A percentile compares a stretch with the other conserved stretches of the same genome.
phyloP scores from a whole-genome alignment of 1,140 invertebrate genomes.

The Saccostrea glomerata region DNA sequence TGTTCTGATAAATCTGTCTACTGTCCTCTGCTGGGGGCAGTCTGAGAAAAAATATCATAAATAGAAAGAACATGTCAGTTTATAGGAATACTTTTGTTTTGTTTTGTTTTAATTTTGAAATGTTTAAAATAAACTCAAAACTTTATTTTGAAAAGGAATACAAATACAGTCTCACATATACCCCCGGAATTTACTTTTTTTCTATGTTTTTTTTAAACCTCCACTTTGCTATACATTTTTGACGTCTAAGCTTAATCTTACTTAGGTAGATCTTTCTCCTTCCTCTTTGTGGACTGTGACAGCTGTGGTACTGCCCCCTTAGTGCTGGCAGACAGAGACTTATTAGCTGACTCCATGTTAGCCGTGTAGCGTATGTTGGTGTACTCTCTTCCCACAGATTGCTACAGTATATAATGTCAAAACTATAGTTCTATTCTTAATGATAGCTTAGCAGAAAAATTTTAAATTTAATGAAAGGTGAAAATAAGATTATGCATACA shows the following conservation, averaged over 20 bases:
- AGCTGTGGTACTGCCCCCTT: not conserved
- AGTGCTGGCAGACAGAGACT: slow-evolving; percentile 29
- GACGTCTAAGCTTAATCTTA: slow-evolving; percentile 6
- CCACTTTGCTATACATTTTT: no score
- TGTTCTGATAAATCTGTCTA: slow-evolving; percentile 53
- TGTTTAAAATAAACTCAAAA: no score
- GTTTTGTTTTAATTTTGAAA: no score
- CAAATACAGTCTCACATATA: no score
- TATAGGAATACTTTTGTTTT: not conserved
- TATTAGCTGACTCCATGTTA: slow-evolving; percentile 36
- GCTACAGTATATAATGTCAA: slow-evolving; percentile 80
- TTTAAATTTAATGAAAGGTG: no score
- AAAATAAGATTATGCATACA: no score
- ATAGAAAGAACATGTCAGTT: not conserved
- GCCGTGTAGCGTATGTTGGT: slow-evolving; percentile 88
- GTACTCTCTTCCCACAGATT: slow-evolving; percentile 92
- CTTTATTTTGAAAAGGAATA: no score
- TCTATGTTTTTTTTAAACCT: no score
- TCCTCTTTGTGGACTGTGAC: slow-evolving; percentile 9
- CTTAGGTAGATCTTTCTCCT: slow-evolving; percentile 58
- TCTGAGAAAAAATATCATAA: not conserved
- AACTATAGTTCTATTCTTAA: no score
- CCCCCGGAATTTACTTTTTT: no score
- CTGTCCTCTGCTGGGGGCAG: slow-evolving; percentile 42
- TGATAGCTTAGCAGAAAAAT: no score